These are phyloP conservation scores for Aspidiotus rigidus DNA, from an alignment of 2,888 invertebrate species.

Conservation along the genomic window DNA sequence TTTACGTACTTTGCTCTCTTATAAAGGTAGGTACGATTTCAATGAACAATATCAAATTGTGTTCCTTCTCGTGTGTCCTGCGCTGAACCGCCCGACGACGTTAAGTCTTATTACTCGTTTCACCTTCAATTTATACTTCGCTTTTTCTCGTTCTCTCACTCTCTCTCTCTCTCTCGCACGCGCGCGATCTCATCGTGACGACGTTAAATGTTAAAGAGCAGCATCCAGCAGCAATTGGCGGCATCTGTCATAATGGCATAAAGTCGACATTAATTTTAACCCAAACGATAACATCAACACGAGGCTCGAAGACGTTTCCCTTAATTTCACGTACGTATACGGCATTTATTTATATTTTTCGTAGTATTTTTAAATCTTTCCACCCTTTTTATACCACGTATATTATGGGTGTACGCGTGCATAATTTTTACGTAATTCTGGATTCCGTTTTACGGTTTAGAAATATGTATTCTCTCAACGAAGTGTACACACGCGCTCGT, in stretches of 20 bases:
- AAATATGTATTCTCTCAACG: conserved; percentile 1
- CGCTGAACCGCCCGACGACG: too few relatives aligned
- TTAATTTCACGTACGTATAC: not conserved
- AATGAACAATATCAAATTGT: too few relatives aligned
- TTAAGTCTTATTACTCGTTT: too few relatives aligned
- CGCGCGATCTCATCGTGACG: conserved; percentile 6
- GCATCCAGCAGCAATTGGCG: conserved; percentile 21
- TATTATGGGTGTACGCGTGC: not conserved
- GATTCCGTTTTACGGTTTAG: conserved; percentile 3
- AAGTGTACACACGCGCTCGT: conserved; percentile 6
- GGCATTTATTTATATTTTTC: not conserved
- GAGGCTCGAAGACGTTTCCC: not conserved
- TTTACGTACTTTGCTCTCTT: too few relatives aligned
- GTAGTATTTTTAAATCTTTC: not conserved
- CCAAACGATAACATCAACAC: conserved; percentile 24
- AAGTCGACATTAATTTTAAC: conserved; percentile 28
- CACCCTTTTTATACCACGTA: not conserved
- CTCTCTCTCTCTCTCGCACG: not conserved
- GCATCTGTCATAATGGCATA: conserved; percentile 31
- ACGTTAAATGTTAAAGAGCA: not conserved
- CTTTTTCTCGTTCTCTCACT: not conserved
- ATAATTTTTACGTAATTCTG: conserved; percentile 19
- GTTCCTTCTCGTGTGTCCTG: too few relatives aligned
- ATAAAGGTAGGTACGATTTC: too few relatives aligned
- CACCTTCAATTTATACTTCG: too few relatives aligned